phyloP scores from a whole-genome alignment of 1,140 invertebrate genomes.

The Calosoma granatense region DNA sequence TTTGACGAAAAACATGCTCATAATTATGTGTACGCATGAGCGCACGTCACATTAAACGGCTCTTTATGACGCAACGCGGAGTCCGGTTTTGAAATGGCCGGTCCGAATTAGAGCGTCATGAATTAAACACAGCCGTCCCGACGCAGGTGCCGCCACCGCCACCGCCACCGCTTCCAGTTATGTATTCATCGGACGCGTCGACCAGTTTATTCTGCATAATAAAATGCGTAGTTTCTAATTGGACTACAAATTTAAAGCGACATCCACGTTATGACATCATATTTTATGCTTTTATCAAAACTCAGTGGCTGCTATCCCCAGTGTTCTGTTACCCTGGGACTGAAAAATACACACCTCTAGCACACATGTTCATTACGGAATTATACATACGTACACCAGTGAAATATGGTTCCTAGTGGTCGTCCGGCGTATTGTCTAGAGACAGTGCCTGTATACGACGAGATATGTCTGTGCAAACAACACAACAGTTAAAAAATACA shows the following conservation, averaged over 20 bases:
- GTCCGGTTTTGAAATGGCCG: not conserved
- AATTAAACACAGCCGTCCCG: not conserved
- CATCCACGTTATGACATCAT: not conserved
- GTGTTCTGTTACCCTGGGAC: no score
- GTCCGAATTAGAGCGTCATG: constrained; percentile 1
- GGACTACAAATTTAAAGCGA: constrained; percentile 6
- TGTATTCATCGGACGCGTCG: not conserved
- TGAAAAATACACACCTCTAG: no score
- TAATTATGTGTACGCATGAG: constrained; percentile 5
- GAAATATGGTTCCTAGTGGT: no score
- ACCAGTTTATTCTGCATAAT: constrained; percentile 6
- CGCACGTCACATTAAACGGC: not conserved
- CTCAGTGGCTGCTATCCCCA: not conserved
- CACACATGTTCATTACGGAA: no score
- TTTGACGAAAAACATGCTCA: not conserved
- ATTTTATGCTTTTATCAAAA: not conserved
- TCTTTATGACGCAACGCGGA: not conserved
- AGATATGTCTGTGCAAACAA: no score
- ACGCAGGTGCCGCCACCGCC: not conserved
- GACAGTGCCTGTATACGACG: no score
- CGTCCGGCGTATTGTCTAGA: no score
- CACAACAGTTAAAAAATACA: no score
- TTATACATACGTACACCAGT: no score
- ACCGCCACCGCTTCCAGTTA: not conserved
- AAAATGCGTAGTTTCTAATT: constrained; percentile 7